These are phyloP conservation scores for Formica selysi DNA, from an alignment of 1,140 invertebrate species.

Conservation along the genomic window DNA sequence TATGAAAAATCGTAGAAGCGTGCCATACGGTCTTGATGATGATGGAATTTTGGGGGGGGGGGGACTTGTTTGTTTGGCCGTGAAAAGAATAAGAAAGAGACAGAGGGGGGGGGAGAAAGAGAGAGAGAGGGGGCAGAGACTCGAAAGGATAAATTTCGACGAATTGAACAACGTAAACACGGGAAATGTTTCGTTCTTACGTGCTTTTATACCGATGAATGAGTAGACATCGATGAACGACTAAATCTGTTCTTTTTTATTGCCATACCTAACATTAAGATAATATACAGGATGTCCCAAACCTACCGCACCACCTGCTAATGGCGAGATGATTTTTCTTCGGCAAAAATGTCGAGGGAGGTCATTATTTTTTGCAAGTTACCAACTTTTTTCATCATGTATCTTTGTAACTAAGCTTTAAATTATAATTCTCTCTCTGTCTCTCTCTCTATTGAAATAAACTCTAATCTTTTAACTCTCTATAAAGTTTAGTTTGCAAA, in stretches of 20 bases:
- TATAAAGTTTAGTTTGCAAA: too few species aligned
- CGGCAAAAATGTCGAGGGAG: too few species aligned
- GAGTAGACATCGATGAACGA: background rate
- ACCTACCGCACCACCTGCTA: too few species aligned
- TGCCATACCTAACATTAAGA: too few species aligned
- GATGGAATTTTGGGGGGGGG: background rate
- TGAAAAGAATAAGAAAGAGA: background rate
- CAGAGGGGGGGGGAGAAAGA: background rate
- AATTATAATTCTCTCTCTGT: too few species aligned
- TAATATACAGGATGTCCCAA: background rate
- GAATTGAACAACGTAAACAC: constrained; percentile 34
- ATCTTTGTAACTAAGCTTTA: too few species aligned
- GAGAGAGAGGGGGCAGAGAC: background rate
- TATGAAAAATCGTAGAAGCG: background rate
- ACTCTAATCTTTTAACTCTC: too few species aligned
- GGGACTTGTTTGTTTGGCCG: background rate
- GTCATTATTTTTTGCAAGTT: too few species aligned
- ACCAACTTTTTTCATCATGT: too few species aligned
- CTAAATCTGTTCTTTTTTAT: background rate
- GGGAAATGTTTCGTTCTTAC: too few species aligned
- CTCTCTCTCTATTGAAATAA: too few species aligned
- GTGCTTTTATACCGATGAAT: background rate
- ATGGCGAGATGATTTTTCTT: too few species aligned
- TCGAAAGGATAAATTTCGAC: constrained; percentile 15
- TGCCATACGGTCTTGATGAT: background rate